Conservation (phyloP, 2,888 invertebrate species). For the Rhopalosiphum nymphaeae region DNA sequence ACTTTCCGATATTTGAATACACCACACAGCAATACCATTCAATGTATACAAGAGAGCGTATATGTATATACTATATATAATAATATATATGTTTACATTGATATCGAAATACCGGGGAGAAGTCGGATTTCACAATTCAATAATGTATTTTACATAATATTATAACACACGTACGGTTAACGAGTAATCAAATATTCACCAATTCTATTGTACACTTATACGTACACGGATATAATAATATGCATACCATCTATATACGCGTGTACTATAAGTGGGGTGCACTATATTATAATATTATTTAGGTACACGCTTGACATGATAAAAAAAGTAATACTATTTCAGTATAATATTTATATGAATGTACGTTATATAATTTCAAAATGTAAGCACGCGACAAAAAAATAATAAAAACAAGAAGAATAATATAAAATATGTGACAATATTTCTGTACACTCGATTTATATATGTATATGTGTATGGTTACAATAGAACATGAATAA, state of each 20-base stretch:
- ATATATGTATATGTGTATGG: not conserved
- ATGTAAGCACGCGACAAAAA: not conserved
- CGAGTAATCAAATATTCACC: conserved; percentile 17
- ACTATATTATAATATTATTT: not conserved
- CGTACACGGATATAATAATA: not conserved
- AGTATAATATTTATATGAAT: not conserved
- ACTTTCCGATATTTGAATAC: conserved; percentile 6
- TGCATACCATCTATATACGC: not conserved
- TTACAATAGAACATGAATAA: not conserved
- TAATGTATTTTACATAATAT: conserved; percentile 5
- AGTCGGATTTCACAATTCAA: not conserved
- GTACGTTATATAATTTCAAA: not conserved
- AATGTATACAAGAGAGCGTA: not conserved
- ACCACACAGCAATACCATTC: not conserved
- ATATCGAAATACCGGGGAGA: not conserved
- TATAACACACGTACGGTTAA: conserved; percentile 1
- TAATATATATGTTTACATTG: not conserved
- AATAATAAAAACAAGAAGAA: not conserved
- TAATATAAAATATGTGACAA: not conserved
- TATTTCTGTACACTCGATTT: not conserved
- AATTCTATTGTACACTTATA: not conserved
- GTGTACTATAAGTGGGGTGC: not conserved
- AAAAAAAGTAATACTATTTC: not conserved
- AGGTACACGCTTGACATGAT: not conserved
- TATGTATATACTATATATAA: not conserved